Conservation (phyloP, 2,797 vertebrate genomes). For the Aeoliscus strigatus region DNA sequence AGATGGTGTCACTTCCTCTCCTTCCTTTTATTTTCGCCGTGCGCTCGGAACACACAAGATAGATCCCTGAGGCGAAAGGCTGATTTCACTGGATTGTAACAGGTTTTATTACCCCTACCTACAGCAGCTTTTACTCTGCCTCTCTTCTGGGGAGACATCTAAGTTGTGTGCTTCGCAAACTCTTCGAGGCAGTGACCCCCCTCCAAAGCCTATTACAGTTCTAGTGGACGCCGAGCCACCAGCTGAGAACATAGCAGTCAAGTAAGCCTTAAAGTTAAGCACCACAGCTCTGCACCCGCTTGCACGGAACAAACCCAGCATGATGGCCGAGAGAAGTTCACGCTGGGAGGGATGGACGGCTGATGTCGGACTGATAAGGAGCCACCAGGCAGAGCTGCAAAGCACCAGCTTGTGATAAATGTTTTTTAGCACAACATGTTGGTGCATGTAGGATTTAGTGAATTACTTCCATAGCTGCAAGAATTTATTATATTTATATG, state of each 20-base stretch:
- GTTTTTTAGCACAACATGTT: conserved; percentile 25
- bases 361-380: conserved; percentile 63
- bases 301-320: conserved; percentile 50
- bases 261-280: conserved; percentile 38
- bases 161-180: conserved; percentile 28
- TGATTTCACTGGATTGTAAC: conserved; percentile 49
- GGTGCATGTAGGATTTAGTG: conserved; percentile 3
- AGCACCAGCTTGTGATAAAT: conserved; percentile 39
- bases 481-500: neutral
- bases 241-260: conserved; percentile 29
- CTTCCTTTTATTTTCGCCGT: conserved; percentile 29
- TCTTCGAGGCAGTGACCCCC: conserved; percentile 40
- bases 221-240: conserved; percentile 30
- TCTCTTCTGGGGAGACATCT: conserved; percentile 39
- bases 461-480: neutral
- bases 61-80: conserved; percentile 31
- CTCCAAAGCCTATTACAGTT: conserved; percentile 41
- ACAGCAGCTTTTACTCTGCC: conserved; percentile 46
- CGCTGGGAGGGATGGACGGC: conserved; percentile 55
- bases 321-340: conserved; percentile 45
- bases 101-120: conserved; percentile 53
- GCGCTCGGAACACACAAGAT: conserved; percentile 38
- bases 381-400: conserved; percentile 30
- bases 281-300: conserved; percentile 33
- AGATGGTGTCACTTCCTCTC: conserved; percentile 11